Percentiles rank a stretch among this genome's conserved stretches.
Conservation (phyloP, 2,113 vertebrate genomes). For the Ictidomys tridecemlineatus region DNA sequence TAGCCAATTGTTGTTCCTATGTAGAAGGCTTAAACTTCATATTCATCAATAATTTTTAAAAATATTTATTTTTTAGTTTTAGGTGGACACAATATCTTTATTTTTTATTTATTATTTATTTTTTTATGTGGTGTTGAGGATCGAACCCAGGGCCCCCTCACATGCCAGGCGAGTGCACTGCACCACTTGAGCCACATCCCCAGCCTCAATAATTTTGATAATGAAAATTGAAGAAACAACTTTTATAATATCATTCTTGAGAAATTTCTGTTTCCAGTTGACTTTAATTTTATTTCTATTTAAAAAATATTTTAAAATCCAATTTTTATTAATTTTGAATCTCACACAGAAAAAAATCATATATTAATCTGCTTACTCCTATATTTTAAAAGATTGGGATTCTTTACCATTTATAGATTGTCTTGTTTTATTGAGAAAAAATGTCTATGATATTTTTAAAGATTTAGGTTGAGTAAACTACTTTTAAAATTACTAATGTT, state of each 20-base stretch:
- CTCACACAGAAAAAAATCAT: background rate
- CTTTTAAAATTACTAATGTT: background rate
- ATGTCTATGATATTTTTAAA: background rate
- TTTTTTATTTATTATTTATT: no score
- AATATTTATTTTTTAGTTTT: no score
- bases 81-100: no score
- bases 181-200: no score
- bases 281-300: conserved; percentile 40
- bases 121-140: no score
- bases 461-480: background rate
- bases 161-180: no score
- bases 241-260: background rate
- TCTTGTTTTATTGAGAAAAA: background rate
- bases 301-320: background rate
- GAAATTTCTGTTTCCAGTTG: background rate
- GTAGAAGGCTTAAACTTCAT: background rate
- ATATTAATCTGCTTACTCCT: conserved; percentile 43
- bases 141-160: no score
- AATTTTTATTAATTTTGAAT: conserved; percentile 24
- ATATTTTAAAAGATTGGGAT: conserved; percentile 21
- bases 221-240: conserved; percentile 12
- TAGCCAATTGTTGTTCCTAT: background rate
- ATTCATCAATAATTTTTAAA: background rate
- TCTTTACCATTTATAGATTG: background rate
- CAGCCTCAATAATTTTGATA: background rate